Percentiles rank a stretch among this genome's conserved stretches.
These are phyloP conservation scores for Ctenopoma multispine DNA, from an alignment of 2,797 vertebrate species.

Conservation along the genomic window DNA sequence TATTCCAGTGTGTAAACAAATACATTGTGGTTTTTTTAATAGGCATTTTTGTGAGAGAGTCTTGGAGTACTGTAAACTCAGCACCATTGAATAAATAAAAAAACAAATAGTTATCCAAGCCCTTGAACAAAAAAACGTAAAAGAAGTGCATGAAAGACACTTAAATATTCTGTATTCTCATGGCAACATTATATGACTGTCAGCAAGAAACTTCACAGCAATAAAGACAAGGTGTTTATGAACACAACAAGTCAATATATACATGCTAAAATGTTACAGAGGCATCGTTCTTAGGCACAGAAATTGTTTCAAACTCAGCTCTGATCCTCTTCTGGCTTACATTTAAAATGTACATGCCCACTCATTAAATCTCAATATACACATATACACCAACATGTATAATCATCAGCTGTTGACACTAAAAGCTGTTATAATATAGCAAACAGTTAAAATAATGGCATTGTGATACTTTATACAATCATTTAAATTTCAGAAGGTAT, in stretches of 20 bases:
- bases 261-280: slow-evolving; percentile 54
- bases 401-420: slow-evolving; percentile 24
- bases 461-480: slow-evolving; percentile 46
- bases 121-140: slow-evolving; percentile 52
- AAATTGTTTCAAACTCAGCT: slow-evolving; percentile 12
- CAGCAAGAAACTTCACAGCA: slow-evolving; percentile 11
- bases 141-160: slow-evolving; percentile 5
- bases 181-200: slow-evolving; percentile 15
- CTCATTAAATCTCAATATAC: slow-evolving; percentile 22
- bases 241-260: slow-evolving; percentile 28
- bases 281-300: slow-evolving; percentile 58
- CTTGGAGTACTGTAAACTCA: slow-evolving; percentile 34
- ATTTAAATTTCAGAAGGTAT: slow-evolving; percentile 11
- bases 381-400: slow-evolving; percentile 14
- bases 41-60: slow-evolving; percentile 18
- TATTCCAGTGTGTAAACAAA: slow-evolving; percentile 14
- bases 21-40: slow-evolving; percentile 15
- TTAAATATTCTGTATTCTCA: slow-evolving; percentile 7
- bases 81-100: slow-evolving; percentile 49
- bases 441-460: slow-evolving; percentile 15
- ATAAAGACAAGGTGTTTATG: slow-evolving; percentile 32
- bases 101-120: slow-evolving; percentile 52
- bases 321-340: slow-evolving; percentile 6
- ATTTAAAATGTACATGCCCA: slow-evolving; percentile 3
- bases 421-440: background rate